Base-by-base conservation (phyloP, 2,888 invertebrate species). In the Campoletis raptor region DNA sequence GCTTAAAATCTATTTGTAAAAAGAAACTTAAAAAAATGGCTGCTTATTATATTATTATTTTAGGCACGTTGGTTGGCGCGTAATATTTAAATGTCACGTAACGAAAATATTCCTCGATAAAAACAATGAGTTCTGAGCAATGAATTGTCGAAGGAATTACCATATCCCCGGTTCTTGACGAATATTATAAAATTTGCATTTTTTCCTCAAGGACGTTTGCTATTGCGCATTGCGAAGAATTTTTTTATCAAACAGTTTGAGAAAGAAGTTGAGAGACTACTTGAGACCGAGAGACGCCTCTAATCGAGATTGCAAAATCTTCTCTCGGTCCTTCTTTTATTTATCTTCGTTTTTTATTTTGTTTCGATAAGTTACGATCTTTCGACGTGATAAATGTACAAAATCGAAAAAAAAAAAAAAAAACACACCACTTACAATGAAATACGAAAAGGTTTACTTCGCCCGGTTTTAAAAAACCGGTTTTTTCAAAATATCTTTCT, bases 391-490 rank as follows among this genome's bases (percentile, higher is more conserved):
- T 37, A 2, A 36, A 66, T 37, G 7, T 61, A 15, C 66, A 21
- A n/a, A 42, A 40, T 21, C 10, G 21, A 40, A 40, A 42, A 40
- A 42, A 67, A 40, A 42, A 40, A 42, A 67, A 40, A 21, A 40
- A 21, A 67, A 21, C 6, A 42, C 36, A 64, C 18, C 64, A 54
- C 2, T 40, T 3, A 18, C 12, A 10, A 15, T 9, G 12, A 12
- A 67, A 74, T 45, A 66, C 37, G 21, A 61, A 40, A 76, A 24
- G n/a, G 40, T 40, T 37, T 18, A 48, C 57, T n/a, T 15, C 54
- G 54, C 24, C 48, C n/a, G 30, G 15, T 69, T 21, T 15, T 36
- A 6, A 61, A 85, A 76, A 45, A 64, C 80, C 70, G 42, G 40
- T 40, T 64, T 48, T 64, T 15, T 30, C 21, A 52, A 64, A 24